Evolutionary conservation across 2,113 vertebrate genomes (phyloP), one percentile per base, ranked within the genome.

Genomic region (Regulus satrapa): DNA sequence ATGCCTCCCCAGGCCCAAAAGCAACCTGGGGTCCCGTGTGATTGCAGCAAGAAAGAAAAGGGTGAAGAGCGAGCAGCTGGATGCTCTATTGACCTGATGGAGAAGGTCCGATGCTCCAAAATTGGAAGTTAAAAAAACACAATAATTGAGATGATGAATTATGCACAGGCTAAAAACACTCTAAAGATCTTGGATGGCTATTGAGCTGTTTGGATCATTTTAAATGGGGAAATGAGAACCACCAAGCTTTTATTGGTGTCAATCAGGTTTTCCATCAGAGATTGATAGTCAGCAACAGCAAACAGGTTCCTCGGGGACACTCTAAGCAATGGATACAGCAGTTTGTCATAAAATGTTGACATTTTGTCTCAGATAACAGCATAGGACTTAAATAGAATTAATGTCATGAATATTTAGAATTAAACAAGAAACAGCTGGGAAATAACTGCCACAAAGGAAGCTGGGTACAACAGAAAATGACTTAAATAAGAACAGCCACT

Each of bases 211-310:
- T 67, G 78, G 69, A 92, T 95, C 52, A 80, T 86, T 93, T 64
- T 24, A 88, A 92, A 92, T 31, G 68, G 75, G 68, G 76, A 95
- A 94, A 93, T 54, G 45, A 92, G 72, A 92, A 59, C 62, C 52
- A 77, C 61, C 64, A 41, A 26, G 92, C 76, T 92, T 82, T 93
- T 96, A 71, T 14, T 78, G 95, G 88, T 88, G 76, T 90, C 95
- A 92, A 68, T 95, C 95, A 91, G 73, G 56, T 87, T 94, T 89
- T 92, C 84, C 85, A 73, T 79, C 78, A 82, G 71, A 89, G 85
- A 85, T 4, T 92, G 88, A 93, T 66, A 92, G 96, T 62, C 92
- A 91, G 64, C 36, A 82, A 72, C 72, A 80, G 78, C 52, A 80
- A 94, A 89, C 67, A 52, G 36, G n/a, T 56, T 93, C 89, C 85